These are phyloP conservation scores for Poecilia gillii DNA, from an alignment of 2,797 vertebrate species.

Conservation along the genomic window DNA sequence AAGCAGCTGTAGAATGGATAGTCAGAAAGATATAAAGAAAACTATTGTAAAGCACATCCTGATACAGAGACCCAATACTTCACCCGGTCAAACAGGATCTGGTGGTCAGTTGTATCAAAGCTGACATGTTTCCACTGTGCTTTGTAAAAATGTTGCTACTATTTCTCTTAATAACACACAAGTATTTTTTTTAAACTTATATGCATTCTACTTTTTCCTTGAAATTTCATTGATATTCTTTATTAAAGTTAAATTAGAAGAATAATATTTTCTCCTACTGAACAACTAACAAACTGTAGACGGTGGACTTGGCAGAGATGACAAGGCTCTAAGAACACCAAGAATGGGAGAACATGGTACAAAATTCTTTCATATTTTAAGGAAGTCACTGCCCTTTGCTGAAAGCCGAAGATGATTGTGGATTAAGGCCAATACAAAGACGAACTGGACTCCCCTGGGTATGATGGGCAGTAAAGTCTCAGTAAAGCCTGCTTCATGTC, in stretches of 20 bases:
- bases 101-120: neutral
- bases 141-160: neutral
- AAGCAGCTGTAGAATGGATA: neutral
- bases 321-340: neutral
- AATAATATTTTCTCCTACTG: neutral
- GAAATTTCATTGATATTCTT: neutral
- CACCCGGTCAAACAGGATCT: neutral
- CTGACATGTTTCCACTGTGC: neutral
- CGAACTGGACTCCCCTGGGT: neutral
- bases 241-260: neutral
- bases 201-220: neutral
- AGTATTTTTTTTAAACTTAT: neutral
- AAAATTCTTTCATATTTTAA: neutral
- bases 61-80: neutral
- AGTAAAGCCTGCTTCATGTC: neutral
- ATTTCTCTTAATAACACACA: neutral
- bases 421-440: constrained; percentile 9
- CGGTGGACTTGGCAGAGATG: neutral
- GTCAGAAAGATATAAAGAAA: neutral
- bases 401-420: constrained; percentile 8
- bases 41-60: neutral
- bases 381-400: neutral
- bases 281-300: neutral
- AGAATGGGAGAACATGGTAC: neutral
- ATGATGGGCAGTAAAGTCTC: neutral